Evolutionary conservation across 1,140 invertebrate species (phyloP), one percentile per base, ranked within the genome.

Genomic region (Marisa cornuarietis): DNA sequence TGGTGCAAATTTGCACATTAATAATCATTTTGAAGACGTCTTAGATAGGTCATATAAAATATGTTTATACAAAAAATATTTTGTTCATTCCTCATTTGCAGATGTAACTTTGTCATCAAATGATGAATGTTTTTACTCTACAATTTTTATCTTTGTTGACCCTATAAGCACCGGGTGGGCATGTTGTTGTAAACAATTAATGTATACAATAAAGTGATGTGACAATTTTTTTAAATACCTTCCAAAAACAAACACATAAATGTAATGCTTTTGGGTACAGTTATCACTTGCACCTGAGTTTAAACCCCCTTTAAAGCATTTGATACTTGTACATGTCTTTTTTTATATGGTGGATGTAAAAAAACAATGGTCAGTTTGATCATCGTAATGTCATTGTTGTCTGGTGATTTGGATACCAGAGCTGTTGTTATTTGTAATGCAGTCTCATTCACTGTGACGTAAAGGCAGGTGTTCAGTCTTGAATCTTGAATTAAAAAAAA

Each of bases 341-440:
- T n/a, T 68, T 68, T 68, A 24, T 66, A 66, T 68, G 11, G 65
- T 68, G 22, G n/a, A 31, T 68, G 26, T 68, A 24, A 68, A 24
- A 68, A n/a, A 68, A 24, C 18, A 20, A 20, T 63, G 26, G 22
- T 31, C 65, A 68, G 65, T 68, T 31, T n/a, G n/a, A 24, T n/a
- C n/a, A n/a, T 68, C 11, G 22, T 31, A 24, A 24, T n/a, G 26
- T 68, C 26, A 68, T 68, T 68, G 22, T 68, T 68, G 65, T 68
- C 65, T 68, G 65, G 65, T 68, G 65, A 68, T 68, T 68, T 68
- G 65, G 54, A 68, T n/a, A 68, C 26, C 65, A 68, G 26, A 68
- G 65, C 65, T 68, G 65, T 68, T 68, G 65, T 68, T 68, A 68
- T 68, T 31, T 68, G 65, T 68, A 68, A 68, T 68, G 65, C 65